A percentile compares a stretch with the other conserved stretches of the same genome.
Conservation (phyloP, 2,113 vertebrate species). For the Odocoileus virginianus region DNA sequence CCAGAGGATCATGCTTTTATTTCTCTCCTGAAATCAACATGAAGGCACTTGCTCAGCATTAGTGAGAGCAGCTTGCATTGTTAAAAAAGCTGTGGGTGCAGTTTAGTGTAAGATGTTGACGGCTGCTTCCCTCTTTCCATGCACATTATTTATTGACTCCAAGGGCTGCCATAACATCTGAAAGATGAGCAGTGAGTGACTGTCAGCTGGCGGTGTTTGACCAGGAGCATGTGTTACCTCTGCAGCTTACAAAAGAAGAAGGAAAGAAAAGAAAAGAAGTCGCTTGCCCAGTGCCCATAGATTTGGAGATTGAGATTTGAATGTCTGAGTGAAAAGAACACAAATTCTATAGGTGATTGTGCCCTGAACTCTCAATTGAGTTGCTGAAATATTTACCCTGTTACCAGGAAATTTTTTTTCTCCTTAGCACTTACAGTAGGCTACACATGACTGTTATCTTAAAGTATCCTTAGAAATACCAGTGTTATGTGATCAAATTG, state of each 20-base stretch:
- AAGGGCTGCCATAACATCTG: neutral
- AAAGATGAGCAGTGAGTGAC: neutral
- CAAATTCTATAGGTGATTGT: neutral
- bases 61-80: neutral
- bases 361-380: neutral
- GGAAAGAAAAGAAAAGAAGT: neutral
- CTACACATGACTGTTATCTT: neutral
- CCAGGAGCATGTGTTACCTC: neutral
- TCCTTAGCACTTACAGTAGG: neutral
- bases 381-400: neutral
- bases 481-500: neutral
- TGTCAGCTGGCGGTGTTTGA: neutral
- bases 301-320: neutral
- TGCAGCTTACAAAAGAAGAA: neutral
- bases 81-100: neutral
- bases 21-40: neutral
- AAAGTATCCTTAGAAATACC: neutral
- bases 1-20: neutral
- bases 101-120: neutral
- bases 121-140: neutral
- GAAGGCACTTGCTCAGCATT: neutral
- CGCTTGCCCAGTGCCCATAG: neutral
- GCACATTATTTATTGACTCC: neutral
- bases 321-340: conserved; percentile 10
- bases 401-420: conserved; percentile 13